Conservation (phyloP, 2,888 invertebrate genomes). For the Tuta absoluta region DNA sequence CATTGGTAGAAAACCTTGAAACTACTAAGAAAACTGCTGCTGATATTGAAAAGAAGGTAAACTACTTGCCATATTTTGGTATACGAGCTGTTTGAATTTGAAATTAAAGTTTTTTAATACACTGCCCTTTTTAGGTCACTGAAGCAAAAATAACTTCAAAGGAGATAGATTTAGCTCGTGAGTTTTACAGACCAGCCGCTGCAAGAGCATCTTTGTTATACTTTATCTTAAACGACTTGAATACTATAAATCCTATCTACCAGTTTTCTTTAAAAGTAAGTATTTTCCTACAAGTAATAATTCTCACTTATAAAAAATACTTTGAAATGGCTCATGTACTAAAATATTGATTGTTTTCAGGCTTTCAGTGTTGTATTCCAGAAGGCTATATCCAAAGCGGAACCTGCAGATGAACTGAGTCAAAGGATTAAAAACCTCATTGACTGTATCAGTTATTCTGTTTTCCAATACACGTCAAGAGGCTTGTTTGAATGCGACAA, state of each 20-base stretch:
- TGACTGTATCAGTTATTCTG: conserved; percentile 96
- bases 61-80: background rate
- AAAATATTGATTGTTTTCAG: too few relatives aligned
- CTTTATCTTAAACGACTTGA: conserved; percentile 96
- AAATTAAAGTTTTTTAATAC: background rate
- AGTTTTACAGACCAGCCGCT: conserved; percentile 93
- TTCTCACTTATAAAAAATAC: background rate
- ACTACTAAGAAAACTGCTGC: conserved; percentile 97
- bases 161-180: conserved; percentile 96
- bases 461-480: conserved; percentile 96
- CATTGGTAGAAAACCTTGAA: conserved; percentile 97
- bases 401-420: conserved; percentile 89
- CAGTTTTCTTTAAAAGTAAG: conserved; percentile 96
- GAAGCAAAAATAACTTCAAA: conserved; percentile 96
- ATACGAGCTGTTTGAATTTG: background rate
- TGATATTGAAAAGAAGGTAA: conserved; percentile 94
- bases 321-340: too few relatives aligned
- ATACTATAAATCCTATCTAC: conserved; percentile 98
- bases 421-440: conserved; percentile 93
- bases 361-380: conserved; percentile 99
- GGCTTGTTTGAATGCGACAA: conserved; percentile 98
- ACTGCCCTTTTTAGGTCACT: conserved; percentile 76
- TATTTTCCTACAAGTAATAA: too few relatives aligned
- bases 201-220: conserved; percentile 96
- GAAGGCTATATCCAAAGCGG: conserved; percentile 95